Evolutionary conservation across 2,888 invertebrate genomes (phyloP).

Genomic region (Tachina grossa): DNA sequence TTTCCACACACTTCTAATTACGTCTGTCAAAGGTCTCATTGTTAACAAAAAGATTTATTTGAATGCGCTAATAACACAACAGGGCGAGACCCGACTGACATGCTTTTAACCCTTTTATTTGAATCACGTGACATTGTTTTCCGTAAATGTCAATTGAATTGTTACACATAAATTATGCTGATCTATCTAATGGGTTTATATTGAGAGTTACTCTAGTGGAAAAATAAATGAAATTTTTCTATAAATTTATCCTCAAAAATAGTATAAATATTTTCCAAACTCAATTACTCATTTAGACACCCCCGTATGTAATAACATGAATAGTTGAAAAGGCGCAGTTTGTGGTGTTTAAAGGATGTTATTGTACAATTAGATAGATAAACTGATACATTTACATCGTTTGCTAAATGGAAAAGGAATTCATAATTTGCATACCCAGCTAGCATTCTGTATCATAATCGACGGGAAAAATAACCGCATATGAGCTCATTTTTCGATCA

Average conservation of each 20-base stretch:
- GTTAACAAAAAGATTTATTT: background rate
- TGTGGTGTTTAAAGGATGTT: conserved; percentile 21
- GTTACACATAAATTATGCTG: conserved; percentile 48
- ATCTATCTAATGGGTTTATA: conserved; percentile 35
- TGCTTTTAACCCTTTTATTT: conserved; percentile 45
- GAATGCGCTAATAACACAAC: conserved; percentile 14
- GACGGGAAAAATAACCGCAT: no score
- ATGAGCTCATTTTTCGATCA: no score
- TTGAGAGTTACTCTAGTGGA: conserved; percentile 54
- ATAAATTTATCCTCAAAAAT: conserved; percentile 54
- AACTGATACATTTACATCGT: background rate
- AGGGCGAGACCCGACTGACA: conserved; percentile 12
- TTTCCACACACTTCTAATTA: background rate
- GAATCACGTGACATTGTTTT: conserved; percentile 46
- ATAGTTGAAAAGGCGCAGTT: conserved; percentile 2
- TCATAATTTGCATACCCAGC: no score
- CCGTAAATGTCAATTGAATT: conserved; percentile 46
- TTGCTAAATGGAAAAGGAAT: conserved; percentile 6
- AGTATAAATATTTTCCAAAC: conserved; percentile 46
- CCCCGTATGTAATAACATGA: conserved; percentile 12
- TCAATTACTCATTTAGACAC: background rate
- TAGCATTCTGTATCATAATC: no score
- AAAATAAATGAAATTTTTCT: conserved; percentile 62
- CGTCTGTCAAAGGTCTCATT: background rate
- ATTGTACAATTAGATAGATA: background rate